These are phyloP conservation scores for Lysandra bellargus DNA, from an alignment of 2,888 invertebrate species.

Conservation along the genomic window DNA sequence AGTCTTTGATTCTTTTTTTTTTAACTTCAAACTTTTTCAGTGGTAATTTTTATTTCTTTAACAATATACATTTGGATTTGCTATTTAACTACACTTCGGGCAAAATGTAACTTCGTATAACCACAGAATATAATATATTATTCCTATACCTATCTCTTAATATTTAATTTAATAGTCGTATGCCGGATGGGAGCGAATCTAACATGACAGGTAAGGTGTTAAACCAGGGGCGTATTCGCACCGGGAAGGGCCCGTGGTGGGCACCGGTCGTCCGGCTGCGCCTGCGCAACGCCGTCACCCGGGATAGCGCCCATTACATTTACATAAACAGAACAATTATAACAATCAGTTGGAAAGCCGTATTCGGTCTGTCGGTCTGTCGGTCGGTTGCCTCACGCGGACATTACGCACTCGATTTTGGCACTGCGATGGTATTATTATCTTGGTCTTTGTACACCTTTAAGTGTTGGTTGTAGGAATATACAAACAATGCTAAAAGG, in stretches of 20 bases:
- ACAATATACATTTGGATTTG: too few relatives aligned
- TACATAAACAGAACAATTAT: constrained; percentile 24
- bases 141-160: neutral
- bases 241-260: neutral
- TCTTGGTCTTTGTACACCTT: neutral
- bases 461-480: neutral
- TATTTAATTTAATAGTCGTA: neutral
- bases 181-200: neutral
- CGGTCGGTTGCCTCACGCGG: constrained; percentile 22
- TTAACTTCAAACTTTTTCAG: too few relatives aligned
- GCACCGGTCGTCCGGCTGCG: constrained; percentile 10
- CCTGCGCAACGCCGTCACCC: constrained; percentile 14
- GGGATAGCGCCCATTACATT: constrained; percentile 10
- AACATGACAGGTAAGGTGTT: neutral
- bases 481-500: neutral
- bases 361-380: neutral
- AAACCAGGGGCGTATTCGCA: neutral
- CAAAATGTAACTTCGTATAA: too few relatives aligned
- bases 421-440: constrained; percentile 16
- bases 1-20: too few relatives aligned
- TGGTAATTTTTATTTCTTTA: too few relatives aligned
- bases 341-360: constrained; percentile 12
- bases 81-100: too few relatives aligned
- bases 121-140: too few relatives aligned
- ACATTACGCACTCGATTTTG: constrained; percentile 17